Evolutionary conservation across 1,140 invertebrate species (phyloP), one percentile per base, ranked within the genome.

Genomic region (Mizuhopecten yessoensis): DNA sequence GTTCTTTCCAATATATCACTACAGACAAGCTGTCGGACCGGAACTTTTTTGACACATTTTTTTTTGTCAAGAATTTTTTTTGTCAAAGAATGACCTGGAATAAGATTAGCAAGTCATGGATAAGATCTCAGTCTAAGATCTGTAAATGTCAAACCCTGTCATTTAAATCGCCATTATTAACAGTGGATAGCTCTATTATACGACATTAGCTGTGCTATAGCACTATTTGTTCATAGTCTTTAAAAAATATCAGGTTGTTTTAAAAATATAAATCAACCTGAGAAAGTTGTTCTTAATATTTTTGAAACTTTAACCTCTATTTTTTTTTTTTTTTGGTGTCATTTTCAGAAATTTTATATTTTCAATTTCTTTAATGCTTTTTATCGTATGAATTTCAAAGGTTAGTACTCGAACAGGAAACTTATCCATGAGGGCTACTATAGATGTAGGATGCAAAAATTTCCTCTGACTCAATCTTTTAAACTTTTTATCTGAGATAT

Each of bases 21-120:
- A 29, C 3, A 1, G 57, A 75, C 57, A 75, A n/a, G 57, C 57
- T 75, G 57, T 75, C 17, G 57, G 29, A 75, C 57, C 57, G 29
- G 57, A 75, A 75, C 57, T 75, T 75, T 75, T 75, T 75, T 75
- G 57, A 75, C 57, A 75, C 57, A 75, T 75, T 75, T 75, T 75
- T 75, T 75, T 75, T 75, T 75, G 57, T 75, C 17, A 17, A 17
- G 57, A 75, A 75, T 29, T 5, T 9, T 5, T 29, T 75, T 75
- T 75, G 57, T 75, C 20, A 75, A n/a, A 75, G 57, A 75, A n/a
- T 75, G 57, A 75, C 57, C n/a, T 75, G 57, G 57, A 75, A 29
- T 75, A 75, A 75, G 57, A 75, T 75, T 75, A 75, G 57, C 57
- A 75, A 75, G 57, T 75, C 57, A 75, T n/a, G 57, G 57, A 75